phyloP scores from a whole-genome alignment of 2,113 vertebrate genomes.

The Pimephales promelas region DNA sequence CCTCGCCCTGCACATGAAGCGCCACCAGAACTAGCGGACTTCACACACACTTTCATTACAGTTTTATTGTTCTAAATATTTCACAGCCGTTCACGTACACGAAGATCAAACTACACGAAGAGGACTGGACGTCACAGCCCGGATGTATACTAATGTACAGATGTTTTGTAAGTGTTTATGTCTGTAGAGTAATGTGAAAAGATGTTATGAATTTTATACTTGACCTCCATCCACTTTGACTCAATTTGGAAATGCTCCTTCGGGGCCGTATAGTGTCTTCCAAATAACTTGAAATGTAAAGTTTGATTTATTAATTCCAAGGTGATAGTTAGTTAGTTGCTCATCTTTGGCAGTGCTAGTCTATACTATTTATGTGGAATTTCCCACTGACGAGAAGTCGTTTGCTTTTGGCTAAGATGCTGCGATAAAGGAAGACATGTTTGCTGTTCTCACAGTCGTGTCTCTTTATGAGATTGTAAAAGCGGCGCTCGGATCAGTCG shows the following conservation, averaged over 20 bases:
- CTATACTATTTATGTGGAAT: slow-evolving; percentile 32
- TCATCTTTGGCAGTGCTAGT: not conserved
- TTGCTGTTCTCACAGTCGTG: slow-evolving; percentile 49
- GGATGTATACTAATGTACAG: slow-evolving; percentile 48
- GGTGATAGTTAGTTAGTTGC: slow-evolving; percentile 24
- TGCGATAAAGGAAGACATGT: slow-evolving; percentile 40
- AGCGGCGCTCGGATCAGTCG: slow-evolving; percentile 21
- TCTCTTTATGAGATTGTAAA: slow-evolving; percentile 49
- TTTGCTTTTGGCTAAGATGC: slow-evolving; percentile 47
- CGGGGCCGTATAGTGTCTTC: slow-evolving; percentile 5
- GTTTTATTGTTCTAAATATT: slow-evolving; percentile 43
- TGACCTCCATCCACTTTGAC: slow-evolving; percentile 57
- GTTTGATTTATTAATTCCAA: slow-evolving; percentile 19
- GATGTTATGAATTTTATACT: slow-evolving; percentile 73
- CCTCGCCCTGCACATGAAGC: slow-evolving; percentile 83
- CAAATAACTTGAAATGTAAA: slow-evolving; percentile 34
- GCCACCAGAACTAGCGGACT: slow-evolving; percentile 60
- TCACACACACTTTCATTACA: slow-evolving; percentile 3
- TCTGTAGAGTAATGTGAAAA: slow-evolving; percentile 46
- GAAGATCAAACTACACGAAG: slow-evolving; percentile 50
- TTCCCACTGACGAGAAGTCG: slow-evolving; percentile 21
- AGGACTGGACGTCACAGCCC: slow-evolving; percentile 13
- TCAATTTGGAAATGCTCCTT: slow-evolving; percentile 45
- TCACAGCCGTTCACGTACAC: not conserved
- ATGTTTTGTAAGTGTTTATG: slow-evolving; percentile 45